Percentiles rank a stretch among this genome's conserved stretches.
Evolutionary conservation across 2,888 invertebrate species (phyloP).

Genomic region (Argyra leucocephala): DNA sequence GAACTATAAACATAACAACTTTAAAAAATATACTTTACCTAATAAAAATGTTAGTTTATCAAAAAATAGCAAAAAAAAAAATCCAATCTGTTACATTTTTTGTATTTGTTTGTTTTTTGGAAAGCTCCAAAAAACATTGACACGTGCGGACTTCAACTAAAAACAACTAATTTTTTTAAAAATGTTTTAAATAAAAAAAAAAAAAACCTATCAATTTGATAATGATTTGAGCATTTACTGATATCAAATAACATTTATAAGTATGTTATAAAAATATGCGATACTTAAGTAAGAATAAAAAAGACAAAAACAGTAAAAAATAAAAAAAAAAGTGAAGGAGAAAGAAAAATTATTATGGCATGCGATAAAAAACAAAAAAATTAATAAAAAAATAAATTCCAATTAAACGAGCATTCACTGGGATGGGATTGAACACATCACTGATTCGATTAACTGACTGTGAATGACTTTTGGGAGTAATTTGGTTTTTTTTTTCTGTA

Average conservation of each 20-base stretch:
- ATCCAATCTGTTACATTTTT: too few relatives aligned
- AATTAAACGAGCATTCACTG: constrained; percentile 4
- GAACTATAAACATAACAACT: too few relatives aligned
- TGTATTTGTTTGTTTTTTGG: too few relatives aligned
- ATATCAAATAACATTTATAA: neutral
- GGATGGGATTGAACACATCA: constrained; percentile 6
- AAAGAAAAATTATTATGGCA: neutral
- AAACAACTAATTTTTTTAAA: too few relatives aligned
- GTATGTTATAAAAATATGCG: neutral
- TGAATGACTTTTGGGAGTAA: constrained; percentile 5
- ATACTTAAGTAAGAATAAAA: neutral
- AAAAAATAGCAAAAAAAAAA: too few relatives aligned
- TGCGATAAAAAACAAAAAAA: neutral
- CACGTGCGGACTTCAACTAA: too few relatives aligned
- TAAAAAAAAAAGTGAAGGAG: neutral
- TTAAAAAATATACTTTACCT: too few relatives aligned
- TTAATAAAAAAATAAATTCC: neutral
- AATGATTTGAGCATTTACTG: neutral
- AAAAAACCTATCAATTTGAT: neutral
- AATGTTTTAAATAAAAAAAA: neutral
- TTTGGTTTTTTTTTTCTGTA: neutral
- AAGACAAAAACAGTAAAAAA: too few relatives aligned
- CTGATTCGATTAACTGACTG: constrained; percentile 6
- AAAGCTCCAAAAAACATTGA: too few relatives aligned
- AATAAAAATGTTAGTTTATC: too few relatives aligned